These are phyloP conservation scores for Cygnus atratus DNA, from an alignment of 2,113 vertebrate genomes.

Conservation along the genomic window DNA sequence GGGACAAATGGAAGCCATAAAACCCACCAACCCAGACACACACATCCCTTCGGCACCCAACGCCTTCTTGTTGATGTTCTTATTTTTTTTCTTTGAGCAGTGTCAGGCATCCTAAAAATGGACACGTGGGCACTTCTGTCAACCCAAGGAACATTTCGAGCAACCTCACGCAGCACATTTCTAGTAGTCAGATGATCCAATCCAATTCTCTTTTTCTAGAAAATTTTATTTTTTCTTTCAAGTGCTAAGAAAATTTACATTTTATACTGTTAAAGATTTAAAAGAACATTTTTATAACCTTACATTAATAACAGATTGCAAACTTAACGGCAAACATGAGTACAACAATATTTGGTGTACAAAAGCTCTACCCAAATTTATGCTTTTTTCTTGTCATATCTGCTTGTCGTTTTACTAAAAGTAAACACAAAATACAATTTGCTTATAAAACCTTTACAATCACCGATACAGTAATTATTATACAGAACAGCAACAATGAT, in stretches of 20 bases:
- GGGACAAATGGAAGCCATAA: neutral
- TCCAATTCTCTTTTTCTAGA: constrained; percentile 16
- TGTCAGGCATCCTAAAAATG: neutral
- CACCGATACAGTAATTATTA: neutral
- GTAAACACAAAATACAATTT: constrained; percentile 22
- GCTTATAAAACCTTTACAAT: constrained; percentile 27
- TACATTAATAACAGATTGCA: neutral
- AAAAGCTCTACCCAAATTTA: neutral
- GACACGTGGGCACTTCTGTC: neutral
- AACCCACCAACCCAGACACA: neutral
- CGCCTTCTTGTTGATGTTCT: neutral
- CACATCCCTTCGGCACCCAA: neutral
- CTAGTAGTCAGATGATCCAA: neutral
- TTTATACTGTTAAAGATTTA: neutral
- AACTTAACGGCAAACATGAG: neutral
- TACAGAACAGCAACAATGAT: constrained; percentile 9
- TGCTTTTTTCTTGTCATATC: neutral
- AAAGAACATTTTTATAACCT: constrained; percentile 16
- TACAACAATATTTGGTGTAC: neutral
- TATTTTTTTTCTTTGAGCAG: neutral
- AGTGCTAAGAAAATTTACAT: constrained; percentile 50
- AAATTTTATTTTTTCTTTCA: constrained; percentile 61
- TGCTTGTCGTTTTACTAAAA: constrained; percentile 23
- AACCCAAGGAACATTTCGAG: neutral
- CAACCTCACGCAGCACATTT: neutral